Base-by-base conservation (phyloP, 2,797 vertebrate species). In the Steatocranus sp. region DNA sequence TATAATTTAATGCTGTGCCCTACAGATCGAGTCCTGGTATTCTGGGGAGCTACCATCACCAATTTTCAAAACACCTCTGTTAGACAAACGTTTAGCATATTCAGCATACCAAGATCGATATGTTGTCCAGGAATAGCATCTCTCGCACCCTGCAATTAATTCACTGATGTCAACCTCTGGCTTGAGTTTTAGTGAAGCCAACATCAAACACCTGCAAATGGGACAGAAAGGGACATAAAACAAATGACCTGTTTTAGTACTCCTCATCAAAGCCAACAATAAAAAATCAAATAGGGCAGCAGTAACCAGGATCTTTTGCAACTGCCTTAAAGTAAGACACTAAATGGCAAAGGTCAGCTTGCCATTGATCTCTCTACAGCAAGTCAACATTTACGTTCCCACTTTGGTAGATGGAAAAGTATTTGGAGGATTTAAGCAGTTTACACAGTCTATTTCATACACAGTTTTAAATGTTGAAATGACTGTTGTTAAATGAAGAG, bases 41-140 rank as follows among this genome's bases (percentile, higher is more conserved):
- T 93, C 87, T 48, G 76, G 51, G 81, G 66, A 83, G 79, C 80
- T 75, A 66, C 38, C 56, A 48, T 73, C 63, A 5, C 84, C 54
- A 83, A 87, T 89, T 89, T 88, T 90, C 74, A 90, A 89, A 86
- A 86, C 89, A 79, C 82, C 83, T 76, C 89, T 77, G 34, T 88
- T 88, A 84, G 84, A 88, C 73, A 58, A 88, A 92, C 84, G 89
- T 88, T 96, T 94, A 91, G 89, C 93, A 96, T 96, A 93, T 94
- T 94, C 89, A 95, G 89, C 90, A 88, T 56, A 84, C 80, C 18
- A 0, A 18, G 81, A 95, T 96, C 95, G 85, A 95, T 95, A 94
- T 79, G 87, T 91, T 91, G 91, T 91, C 89, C n/a, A 30, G 79
- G 84, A 92, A 88, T 43, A 82, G 88, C 78, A 75, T 86, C 86